Conservation (phyloP, 2,888 invertebrate species). For the Ochlodes sylvanus region DNA sequence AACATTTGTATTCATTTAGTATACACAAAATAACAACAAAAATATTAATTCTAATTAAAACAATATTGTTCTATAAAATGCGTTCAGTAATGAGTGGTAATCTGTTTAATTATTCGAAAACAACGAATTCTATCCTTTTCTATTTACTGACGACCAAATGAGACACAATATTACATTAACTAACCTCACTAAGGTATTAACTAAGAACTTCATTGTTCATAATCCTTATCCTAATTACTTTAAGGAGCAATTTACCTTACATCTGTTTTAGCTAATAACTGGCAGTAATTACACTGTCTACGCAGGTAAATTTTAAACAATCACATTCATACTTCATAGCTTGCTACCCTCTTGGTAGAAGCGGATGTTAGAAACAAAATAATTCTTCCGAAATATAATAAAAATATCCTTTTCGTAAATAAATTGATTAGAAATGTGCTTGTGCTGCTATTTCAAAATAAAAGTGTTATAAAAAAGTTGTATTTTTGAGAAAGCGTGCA, state of each 20-base stretch:
- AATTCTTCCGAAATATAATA: not conserved
- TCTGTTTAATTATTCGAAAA: not conserved
- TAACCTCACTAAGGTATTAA: not conserved
- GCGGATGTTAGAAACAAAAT: not conserved
- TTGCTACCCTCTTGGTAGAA: slow-evolving; percentile 15
- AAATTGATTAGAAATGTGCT: not conserved
- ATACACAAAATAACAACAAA: too few species aligned
- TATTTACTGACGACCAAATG: not conserved
- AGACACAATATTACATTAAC: not conserved
- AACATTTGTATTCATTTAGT: too few species aligned
- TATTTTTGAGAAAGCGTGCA: too few species aligned
- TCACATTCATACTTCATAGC: not conserved
- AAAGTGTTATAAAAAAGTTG: not conserved
- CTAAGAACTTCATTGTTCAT: not conserved
- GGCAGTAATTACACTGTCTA: not conserved
- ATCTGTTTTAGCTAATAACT: not conserved
- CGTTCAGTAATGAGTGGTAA: not conserved
- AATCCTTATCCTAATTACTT: slow-evolving; percentile 32
- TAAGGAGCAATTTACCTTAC: not conserved
- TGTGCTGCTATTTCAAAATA: not conserved
- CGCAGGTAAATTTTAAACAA: not conserved
- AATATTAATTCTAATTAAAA: too few species aligned
- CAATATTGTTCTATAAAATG: too few species aligned
- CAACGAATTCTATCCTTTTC: not conserved
- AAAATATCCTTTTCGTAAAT: too few species aligned